Evolutionary conservation across 2,888 invertebrate species (phyloP).

Genomic region (Leptopilina drosophilae): DNA sequence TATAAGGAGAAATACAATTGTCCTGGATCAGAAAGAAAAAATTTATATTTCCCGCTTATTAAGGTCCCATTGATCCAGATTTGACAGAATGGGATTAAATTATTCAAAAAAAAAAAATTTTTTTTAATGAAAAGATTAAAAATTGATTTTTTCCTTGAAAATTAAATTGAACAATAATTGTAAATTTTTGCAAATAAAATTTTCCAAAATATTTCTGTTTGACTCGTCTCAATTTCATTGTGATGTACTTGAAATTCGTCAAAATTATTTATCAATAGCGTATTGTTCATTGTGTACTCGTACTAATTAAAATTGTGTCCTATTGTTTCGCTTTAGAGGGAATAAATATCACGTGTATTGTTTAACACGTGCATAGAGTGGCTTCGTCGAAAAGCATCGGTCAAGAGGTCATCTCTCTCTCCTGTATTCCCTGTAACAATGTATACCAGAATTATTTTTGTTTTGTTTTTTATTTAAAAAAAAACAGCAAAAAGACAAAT

Average conservation of each 20-base stretch:
- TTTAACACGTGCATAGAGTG: conserved; percentile 12
- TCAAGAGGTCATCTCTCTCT: conserved; percentile 21
- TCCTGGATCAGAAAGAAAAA: too few species aligned
- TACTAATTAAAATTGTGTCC: conserved; percentile 40
- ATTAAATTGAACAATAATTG: too few species aligned
- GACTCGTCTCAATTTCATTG: background rate
- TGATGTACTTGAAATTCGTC: conserved; percentile 29
- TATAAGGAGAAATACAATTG: too few species aligned
- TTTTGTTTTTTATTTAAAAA: background rate
- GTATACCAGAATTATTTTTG: too few species aligned
- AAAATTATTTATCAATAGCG: conserved; percentile 39
- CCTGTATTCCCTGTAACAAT: too few species aligned
- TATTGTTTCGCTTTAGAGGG: conserved; percentile 21
- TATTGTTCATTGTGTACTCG: conserved; percentile 26
- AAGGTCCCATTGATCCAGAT: too few species aligned
- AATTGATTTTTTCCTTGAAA: too few species aligned
- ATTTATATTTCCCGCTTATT: too few species aligned
- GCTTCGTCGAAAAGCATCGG: background rate
- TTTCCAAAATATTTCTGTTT: background rate
- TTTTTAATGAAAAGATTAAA: too few species aligned
- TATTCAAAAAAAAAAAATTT: too few species aligned
- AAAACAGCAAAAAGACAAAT: conserved; percentile 43
- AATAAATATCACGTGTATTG: conserved; percentile 31
- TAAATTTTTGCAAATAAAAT: too few species aligned
- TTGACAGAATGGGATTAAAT: too few species aligned